A percentile compares a stretch with the other conserved stretches of the same genome.
These are phyloP conservation scores for Volucella inflata DNA, from an alignment of 2,888 invertebrate species.

Conservation along the genomic window DNA sequence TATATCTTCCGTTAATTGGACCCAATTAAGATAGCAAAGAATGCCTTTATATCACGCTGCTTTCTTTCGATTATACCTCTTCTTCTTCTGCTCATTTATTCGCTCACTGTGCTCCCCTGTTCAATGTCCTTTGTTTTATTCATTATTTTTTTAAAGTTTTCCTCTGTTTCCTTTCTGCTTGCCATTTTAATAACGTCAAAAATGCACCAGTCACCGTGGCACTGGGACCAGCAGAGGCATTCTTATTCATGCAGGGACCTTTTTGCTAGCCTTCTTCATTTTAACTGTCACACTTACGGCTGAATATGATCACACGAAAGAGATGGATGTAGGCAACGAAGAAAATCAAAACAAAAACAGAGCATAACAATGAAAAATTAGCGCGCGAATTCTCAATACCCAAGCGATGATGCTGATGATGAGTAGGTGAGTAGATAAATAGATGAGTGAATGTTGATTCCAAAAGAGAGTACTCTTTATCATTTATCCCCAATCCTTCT, in stretches of 20 bases:
- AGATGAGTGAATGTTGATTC: slow-evolving; percentile 14
- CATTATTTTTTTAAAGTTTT: slow-evolving; percentile 70
- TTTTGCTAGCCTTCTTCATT: slow-evolving; percentile 48
- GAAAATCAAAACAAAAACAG: slow-evolving; percentile 74
- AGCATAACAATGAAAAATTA: slow-evolving; percentile 75
- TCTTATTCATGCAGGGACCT: slow-evolving; percentile 44
- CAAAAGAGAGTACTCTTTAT: slow-evolving; percentile 47
- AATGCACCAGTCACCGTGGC: slow-evolving; percentile 51
- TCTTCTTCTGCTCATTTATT: neutral
- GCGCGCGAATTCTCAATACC: slow-evolving; percentile 67
- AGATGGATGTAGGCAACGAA: slow-evolving; percentile 42
- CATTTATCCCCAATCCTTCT: neutral
- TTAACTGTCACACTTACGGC: slow-evolving; percentile 57
- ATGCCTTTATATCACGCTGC: slow-evolving; percentile 75
- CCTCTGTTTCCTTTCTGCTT: slow-evolving; percentile 67
- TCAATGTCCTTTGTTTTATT: slow-evolving; percentile 51
- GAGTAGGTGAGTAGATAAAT: neutral
- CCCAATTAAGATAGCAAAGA: slow-evolving; percentile 77
- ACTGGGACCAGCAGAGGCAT: neutral
- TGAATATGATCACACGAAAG: slow-evolving; percentile 56
- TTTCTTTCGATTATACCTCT: slow-evolving; percentile 59
- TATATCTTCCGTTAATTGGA: slow-evolving; percentile 77
- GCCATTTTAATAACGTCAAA: slow-evolving; percentile 75
- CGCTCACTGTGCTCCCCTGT: neutral
- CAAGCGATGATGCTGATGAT: slow-evolving; percentile 20